Evolutionary conservation across 2,888 invertebrate genomes (phyloP).

Genomic region (Sphaeridia pumilis): DNA sequence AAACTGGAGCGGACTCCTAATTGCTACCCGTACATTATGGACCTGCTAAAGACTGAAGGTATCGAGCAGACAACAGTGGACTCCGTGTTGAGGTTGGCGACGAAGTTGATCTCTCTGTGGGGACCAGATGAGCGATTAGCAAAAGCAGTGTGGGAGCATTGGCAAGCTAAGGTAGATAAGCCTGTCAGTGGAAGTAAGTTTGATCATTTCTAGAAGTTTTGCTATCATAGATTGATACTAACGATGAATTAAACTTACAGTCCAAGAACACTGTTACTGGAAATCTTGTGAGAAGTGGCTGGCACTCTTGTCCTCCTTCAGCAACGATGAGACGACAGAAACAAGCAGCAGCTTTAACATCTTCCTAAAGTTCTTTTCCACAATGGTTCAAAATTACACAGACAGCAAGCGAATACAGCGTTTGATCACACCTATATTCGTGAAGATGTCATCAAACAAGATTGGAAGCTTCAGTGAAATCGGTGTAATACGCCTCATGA

Average conservation of each 20-base stretch:
- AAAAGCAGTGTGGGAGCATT: not conserved
- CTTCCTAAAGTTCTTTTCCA: constrained; percentile 20
- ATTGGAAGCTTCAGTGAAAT: constrained; percentile 21
- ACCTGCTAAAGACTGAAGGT: constrained; percentile 12
- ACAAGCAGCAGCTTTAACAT: constrained; percentile 14
- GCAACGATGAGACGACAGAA: not conserved
- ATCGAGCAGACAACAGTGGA: too few species aligned
- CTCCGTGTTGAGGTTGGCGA: too few species aligned
- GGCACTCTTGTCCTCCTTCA: not conserved
- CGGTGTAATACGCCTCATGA: constrained; percentile 22
- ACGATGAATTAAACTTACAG: not conserved
- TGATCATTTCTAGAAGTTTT: not conserved
- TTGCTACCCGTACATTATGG: constrained; percentile 20
- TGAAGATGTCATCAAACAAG: constrained; percentile 18
- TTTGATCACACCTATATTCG: constrained; percentile 24
- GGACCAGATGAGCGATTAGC: not conserved
- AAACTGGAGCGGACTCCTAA: constrained; percentile 1
- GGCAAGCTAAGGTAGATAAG: not conserved
- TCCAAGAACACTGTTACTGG: constrained; percentile 17
- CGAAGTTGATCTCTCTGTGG: not conserved
- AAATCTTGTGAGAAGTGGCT: constrained; percentile 26
- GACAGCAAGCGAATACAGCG: constrained; percentile 20
- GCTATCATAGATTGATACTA: not conserved
- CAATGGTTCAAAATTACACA: constrained; percentile 7
- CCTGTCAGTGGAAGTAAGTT: not conserved